A percentile compares a stretch with the other conserved stretches of the same genome.
Conservation (phyloP, 2,113 vertebrate genomes). For the Eretmochelys imbricata region DNA sequence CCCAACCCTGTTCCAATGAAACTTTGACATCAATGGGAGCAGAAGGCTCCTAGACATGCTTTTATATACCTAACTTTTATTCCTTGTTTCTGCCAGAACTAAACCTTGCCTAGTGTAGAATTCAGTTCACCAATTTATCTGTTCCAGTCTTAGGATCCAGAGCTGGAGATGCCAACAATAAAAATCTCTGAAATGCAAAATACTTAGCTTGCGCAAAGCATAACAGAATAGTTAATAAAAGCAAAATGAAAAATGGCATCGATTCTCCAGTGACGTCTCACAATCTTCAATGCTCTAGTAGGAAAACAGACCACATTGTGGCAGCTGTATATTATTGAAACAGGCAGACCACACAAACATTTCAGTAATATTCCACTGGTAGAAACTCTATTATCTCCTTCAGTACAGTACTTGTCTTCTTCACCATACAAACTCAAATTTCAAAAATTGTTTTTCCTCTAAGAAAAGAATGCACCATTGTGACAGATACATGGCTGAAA, state of each 20-base stretch:
- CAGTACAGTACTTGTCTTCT: conserved; percentile 6
- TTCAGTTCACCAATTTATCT: conserved; percentile 21
- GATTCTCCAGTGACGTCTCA: conserved; percentile 45
- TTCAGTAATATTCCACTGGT: conserved; percentile 64
- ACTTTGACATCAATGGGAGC: background rate
- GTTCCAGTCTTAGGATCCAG: background rate
- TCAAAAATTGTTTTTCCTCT: conserved; percentile 66
- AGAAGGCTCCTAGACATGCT: conserved; percentile 16
- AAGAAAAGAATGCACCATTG: conserved; percentile 57
- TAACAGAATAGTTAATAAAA: conserved; percentile 39
- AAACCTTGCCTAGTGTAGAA: conserved; percentile 19
- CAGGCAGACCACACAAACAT: conserved; percentile 70
- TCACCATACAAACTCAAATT: conserved; percentile 54
- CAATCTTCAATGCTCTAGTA: conserved; percentile 63
- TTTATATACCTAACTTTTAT: conserved; percentile 21
- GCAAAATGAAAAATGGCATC: background rate
- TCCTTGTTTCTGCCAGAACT: conserved; percentile 30
- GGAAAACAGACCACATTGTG: conserved; percentile 54
- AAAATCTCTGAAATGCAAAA: conserved; percentile 47
- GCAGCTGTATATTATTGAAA: conserved; percentile 71
- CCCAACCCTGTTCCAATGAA: background rate
- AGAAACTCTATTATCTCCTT: conserved; percentile 58
- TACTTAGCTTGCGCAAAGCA: conserved; percentile 51
- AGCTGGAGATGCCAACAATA: conserved; percentile 15
- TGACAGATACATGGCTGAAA: conserved; percentile 33